A percentile compares a stretch with the other conserved stretches of the same genome.
Evolutionary conservation across 2,113 vertebrate species (phyloP).

Genomic region (Corythornis vintsioides): DNA sequence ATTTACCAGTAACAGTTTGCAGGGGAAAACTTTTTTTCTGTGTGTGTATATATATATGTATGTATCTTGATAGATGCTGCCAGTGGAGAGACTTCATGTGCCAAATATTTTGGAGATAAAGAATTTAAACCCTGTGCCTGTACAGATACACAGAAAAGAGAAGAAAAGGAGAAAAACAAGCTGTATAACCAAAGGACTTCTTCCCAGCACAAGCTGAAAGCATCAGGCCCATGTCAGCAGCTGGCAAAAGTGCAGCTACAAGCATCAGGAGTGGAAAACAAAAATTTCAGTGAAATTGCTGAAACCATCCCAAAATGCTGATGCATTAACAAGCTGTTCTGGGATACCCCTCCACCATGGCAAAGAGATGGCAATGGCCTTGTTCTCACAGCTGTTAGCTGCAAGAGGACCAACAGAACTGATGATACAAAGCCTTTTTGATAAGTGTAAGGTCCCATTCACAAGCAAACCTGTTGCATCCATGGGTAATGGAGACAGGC

Average conservation of each 20-base stretch:
- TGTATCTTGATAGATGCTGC: background rate
- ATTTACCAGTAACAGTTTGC: background rate
- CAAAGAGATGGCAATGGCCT: background rate
- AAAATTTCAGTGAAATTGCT: background rate
- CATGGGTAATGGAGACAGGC: rapidly evolving
- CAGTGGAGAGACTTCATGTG: background rate
- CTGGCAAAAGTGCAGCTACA: background rate
- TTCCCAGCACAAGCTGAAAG: background rate
- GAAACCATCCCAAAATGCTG: background rate
- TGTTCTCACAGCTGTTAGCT: background rate
- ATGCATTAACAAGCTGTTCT: background rate
- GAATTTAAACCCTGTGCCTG: background rate
- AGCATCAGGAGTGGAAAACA: rapidly evolving
- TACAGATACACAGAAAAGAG: background rate
- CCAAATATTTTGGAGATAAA: background rate
- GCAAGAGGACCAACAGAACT: background rate
- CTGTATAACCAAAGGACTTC: background rate
- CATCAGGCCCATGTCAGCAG: background rate
- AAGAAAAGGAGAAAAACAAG: background rate
- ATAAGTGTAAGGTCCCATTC: background rate
- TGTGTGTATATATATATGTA: background rate
- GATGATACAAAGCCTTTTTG: rapidly evolving
- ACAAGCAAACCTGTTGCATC: background rate
- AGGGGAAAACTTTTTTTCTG: background rate
- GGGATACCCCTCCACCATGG: background rate